Base-by-base conservation (phyloP, 2,888 invertebrate species). In the Furcula furcula region DNA sequence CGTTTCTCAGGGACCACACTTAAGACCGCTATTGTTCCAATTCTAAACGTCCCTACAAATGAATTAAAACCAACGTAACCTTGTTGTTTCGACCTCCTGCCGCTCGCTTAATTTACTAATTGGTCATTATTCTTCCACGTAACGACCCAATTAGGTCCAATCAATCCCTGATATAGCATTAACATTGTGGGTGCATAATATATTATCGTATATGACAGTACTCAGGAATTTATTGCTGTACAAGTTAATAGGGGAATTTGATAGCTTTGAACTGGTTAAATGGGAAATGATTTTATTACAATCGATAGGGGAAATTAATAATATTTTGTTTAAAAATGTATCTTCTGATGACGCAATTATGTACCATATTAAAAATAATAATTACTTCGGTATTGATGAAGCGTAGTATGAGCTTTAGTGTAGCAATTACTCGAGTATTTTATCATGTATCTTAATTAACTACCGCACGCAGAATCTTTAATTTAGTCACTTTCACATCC, bases 61-160 rank as follows among this genome's bases (percentile, higher is more conserved):
- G 68, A 60, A 60, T 55, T 61, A 63, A 65, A 62, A 59, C 55
- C 51, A 55, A 63, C 58, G 55, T 62, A 66, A 64, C 66, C 62
- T 55, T 46, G 67, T 70, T 66, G 64, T 62, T 64, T 46, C 63
- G 55, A 70, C 65, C 63, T 73, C 59, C 60, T 58, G 64, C 65
- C 56, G 65, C 60, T 66, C 73, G 67, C 65, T 79, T 76, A 80
- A 82, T 83, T 76, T 74, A 75, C 78, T 80, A 83, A 86, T 82
- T 83, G 85, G 72, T 74, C 73, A 82, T 82, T 76, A 79, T 74
- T 80, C 74, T 72, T 76, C 73, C 64, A 72, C 64, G 64, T 77
- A 77, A 83, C 77, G 73, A 75, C 64, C 77, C 84, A 81, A 83
- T 85, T 84, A 80, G 71, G 67, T 72, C 73, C 81, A 84, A 84